phyloP scores from a whole-genome alignment of 2,113 vertebrate species.

The Acanthisitta chloris region DNA sequence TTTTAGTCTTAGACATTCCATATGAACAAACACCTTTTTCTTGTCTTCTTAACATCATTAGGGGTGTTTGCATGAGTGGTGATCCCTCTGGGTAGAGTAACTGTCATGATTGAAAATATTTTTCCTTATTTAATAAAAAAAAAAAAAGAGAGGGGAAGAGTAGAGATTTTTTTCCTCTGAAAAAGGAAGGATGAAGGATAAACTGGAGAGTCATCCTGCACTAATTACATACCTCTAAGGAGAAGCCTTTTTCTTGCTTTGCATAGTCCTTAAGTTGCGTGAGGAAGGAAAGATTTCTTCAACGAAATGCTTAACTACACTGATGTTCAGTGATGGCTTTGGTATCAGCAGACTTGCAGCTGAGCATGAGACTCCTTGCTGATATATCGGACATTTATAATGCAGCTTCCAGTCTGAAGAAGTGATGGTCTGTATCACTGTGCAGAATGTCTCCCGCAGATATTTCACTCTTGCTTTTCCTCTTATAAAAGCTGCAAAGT shows the following conservation, averaged over 20 bases:
- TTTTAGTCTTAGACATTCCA: not conserved
- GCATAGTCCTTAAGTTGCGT: not conserved
- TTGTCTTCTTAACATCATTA: not conserved
- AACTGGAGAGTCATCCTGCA: not conserved
- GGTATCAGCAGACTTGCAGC: not conserved
- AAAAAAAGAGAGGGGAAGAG: not conserved
- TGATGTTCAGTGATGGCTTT: not conserved
- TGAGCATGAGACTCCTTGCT: not conserved
- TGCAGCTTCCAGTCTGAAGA: not conserved
- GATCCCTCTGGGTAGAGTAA: not conserved
- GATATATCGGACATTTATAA: not conserved
- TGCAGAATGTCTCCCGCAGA: not conserved
- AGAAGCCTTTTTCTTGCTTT: not conserved
- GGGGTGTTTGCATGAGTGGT: not conserved
- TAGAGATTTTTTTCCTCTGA: not conserved
- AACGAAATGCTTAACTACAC: not conserved
- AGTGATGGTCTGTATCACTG: not conserved
- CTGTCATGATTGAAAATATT: not conserved
- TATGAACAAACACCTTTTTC: not conserved
- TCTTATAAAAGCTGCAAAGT: not conserved
- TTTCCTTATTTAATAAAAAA: not conserved
- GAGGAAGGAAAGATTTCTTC: not conserved
- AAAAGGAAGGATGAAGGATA: not conserved
- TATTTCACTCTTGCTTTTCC: not conserved
- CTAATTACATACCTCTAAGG: not conserved